phyloP scores from a whole-genome alignment of 2,113 vertebrate genomes.

The Vulpes ferrilata region DNA sequence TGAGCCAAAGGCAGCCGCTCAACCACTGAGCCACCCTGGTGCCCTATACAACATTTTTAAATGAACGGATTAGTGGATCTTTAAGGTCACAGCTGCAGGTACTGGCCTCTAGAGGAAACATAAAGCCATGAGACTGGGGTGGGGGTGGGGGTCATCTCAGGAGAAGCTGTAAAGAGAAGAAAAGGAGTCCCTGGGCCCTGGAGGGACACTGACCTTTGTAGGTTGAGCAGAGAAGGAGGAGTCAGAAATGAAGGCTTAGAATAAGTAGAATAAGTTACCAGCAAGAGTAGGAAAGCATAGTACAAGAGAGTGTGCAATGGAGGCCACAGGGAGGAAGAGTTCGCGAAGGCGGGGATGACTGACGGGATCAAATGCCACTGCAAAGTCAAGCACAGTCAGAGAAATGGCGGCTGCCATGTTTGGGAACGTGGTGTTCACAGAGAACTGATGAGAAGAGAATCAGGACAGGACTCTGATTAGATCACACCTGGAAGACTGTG shows the following conservation, averaged over 20 bases:
- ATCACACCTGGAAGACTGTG: background rate
- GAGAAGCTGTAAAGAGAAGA: background rate
- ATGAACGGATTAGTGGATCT: background rate
- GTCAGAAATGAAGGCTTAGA: constrained; percentile 20
- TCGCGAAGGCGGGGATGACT: background rate
- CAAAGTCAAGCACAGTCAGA: background rate
- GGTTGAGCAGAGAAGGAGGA: background rate
- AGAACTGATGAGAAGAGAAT: background rate
- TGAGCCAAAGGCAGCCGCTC: too few species aligned
- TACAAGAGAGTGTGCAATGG: background rate
- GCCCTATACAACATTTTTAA: background rate
- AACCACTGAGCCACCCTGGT: too few species aligned
- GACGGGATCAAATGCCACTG: background rate
- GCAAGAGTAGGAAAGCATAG: background rate
- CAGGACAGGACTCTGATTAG: background rate
- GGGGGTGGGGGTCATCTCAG: background rate
- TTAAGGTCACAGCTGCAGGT: background rate
- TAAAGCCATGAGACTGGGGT: background rate
- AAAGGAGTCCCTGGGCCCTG: background rate
- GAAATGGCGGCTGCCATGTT: background rate
- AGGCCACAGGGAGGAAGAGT: background rate
- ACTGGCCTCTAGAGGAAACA: background rate
- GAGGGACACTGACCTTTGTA: background rate
- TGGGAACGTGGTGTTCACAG: background rate
- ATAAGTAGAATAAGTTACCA: background rate